Conservation (phyloP, 1,140 invertebrate genomes). For the Andrena cerasifolii region DNA sequence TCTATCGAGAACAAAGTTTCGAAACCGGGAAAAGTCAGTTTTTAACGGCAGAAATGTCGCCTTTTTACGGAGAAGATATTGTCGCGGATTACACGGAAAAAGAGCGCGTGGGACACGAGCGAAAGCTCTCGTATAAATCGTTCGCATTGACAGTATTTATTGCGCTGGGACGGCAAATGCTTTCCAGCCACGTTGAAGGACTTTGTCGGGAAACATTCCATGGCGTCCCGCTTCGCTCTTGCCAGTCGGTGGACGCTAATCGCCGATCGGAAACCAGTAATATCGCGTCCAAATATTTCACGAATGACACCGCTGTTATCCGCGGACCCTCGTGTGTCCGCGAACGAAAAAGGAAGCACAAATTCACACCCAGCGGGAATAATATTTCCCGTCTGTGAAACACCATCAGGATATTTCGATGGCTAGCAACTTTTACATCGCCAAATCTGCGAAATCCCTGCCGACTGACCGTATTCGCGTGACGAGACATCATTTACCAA, state of each 20-base stretch:
- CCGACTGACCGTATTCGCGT: too few species aligned
- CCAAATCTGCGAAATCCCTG: too few species aligned
- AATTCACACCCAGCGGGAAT: background rate
- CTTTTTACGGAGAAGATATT: slow-evolving; percentile 8
- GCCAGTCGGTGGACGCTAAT: slow-evolving; percentile 19
- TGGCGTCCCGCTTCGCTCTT: slow-evolving; percentile 30
- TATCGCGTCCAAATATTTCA: slow-evolving; percentile 44
- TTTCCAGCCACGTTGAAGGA: slow-evolving; percentile 58
- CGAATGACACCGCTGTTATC: background rate
- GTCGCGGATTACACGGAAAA: slow-evolving; percentile 16
- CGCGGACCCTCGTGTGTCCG: too few species aligned
- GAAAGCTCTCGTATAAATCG: slow-evolving; percentile 58
- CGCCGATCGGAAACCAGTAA: slow-evolving; percentile 41
- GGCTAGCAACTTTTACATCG: too few species aligned
- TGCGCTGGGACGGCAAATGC: slow-evolving; percentile 47
- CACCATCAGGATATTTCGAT: background rate
- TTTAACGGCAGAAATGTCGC: too few species aligned
- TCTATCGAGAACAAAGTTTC: too few species aligned
- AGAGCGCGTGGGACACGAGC: slow-evolving; percentile 31
- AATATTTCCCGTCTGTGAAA: background rate
- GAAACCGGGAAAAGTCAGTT: too few species aligned
- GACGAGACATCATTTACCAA: too few species aligned
- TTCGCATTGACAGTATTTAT: slow-evolving; percentile 63
- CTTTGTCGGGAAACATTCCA: slow-evolving; percentile 46
- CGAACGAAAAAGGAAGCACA: background rate